Evolutionary conservation across 2,797 vertebrate species (phyloP), one percentile per base, ranked within the genome.

Genomic region (Melanotaenia nigrans): DNA sequence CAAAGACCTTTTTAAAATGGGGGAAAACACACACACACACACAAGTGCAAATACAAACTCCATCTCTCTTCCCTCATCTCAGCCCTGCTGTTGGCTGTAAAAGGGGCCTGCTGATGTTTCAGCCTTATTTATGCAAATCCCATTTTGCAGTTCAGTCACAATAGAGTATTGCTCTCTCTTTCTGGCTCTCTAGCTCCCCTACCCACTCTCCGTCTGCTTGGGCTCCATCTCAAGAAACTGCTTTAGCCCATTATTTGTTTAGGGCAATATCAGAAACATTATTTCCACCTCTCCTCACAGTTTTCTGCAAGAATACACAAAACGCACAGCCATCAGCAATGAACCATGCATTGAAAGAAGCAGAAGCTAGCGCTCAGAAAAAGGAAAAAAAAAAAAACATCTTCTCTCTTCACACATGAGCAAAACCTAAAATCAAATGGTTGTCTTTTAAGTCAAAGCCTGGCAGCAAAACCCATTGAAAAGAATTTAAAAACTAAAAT

Each of bases 91-190:
- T 77, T 89, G 86, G 88, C 85, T 85, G 85, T 73, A 90, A 88
- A 65, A 90, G 79, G 79, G 81, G 70, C 85, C 87, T 84, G 91
- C 88, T 89, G 90, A 93, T 90, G 88, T 90, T 92, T 88, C 86
- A 89, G 90, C 83, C 87, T 91, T 92, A 94, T 94, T 94, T 94
- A 94, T 93, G 92, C 92, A 94, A 94, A 94, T 94, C 93, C 92
- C 79, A 92, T 93, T 92, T 92, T 92, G 89, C 92, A 92, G 89
- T 90, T 91, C 90, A 90, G 88, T 90, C 89, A 91, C 89, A 91
- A 92, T 87, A 67, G 86, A 88, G 83, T 82, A 80, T 83, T 77
- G 79, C 88, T 88, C 82, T 61, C 86, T 59, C 75, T 60, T 71
- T 80, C 77, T 78, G 65, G 20, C 78, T 76, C 85, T 81, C 79